Percentiles rank a stretch among this genome's conserved stretches.
These are phyloP conservation scores for Stegodyphus mimosarum DNA, from an alignment of 1,140 invertebrate genomes.

Conservation along the genomic window DNA sequence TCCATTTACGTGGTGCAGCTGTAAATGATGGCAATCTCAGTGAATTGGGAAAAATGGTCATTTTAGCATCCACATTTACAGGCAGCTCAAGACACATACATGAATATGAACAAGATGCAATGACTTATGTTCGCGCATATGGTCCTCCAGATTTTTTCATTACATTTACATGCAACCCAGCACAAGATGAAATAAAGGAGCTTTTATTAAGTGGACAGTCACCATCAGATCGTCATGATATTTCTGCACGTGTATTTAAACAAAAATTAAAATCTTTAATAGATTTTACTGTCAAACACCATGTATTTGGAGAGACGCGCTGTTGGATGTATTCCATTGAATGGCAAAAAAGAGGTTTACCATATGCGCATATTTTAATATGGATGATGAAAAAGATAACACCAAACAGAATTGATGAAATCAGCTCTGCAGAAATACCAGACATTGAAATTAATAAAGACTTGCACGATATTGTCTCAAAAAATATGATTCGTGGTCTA, in stretches of 20 bases:
- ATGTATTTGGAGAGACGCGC: slow-evolving; percentile 55
- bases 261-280: slow-evolving; percentile 23
- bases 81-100: slow-evolving; percentile 45
- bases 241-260: slow-evolving; percentile 27
- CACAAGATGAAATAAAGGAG: slow-evolving; percentile 29
- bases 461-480: slow-evolving; percentile 3
- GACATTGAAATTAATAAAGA: slow-evolving; percentile 4
- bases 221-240: slow-evolving; percentile 36
- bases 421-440: slow-evolving; percentile 57
- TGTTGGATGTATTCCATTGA: slow-evolving; percentile 66
- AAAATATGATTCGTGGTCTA: slow-evolving; percentile 72
- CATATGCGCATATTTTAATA: slow-evolving; percentile 68
- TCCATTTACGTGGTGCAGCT: slow-evolving; percentile 33
- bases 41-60: too few species aligned
- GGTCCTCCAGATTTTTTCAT: slow-evolving; percentile 67
- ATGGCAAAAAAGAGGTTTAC: slow-evolving; percentile 70
- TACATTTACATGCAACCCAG: slow-evolving; percentile 67
- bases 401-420: slow-evolving; percentile 17
- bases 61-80: background rate
- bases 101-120: slow-evolving; percentile 40
- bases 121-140: slow-evolving; percentile 62
- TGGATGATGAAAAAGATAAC: slow-evolving; percentile 32
- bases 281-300: slow-evolving; percentile 51
- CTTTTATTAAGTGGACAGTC: slow-evolving; percentile 21
- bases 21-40: too few species aligned